phyloP scores from a whole-genome alignment of 2,888 invertebrate species.

The Galeruca laticollis region DNA sequence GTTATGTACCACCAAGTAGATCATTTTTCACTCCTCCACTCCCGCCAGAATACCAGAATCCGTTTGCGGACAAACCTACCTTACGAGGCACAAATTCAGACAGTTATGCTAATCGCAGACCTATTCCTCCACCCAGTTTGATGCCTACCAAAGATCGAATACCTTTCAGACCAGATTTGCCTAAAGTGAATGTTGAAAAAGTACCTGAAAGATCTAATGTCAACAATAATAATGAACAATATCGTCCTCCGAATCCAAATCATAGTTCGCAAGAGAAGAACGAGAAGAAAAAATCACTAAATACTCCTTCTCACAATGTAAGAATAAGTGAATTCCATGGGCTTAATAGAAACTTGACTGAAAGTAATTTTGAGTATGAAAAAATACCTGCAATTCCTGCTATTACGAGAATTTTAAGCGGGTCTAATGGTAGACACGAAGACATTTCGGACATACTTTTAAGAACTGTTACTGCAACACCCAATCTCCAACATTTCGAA shows the following conservation, averaged over 20 bases:
- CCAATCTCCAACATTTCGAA: conserved; percentile 56
- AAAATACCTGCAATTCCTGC: conserved; percentile 74
- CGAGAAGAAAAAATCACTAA: conserved; percentile 79
- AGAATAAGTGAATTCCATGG: conserved; percentile 63
- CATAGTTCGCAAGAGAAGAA: conserved; percentile 47
- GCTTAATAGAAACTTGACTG: conserved; percentile 59
- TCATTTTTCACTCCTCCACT: conserved; percentile 83
- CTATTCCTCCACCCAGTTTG: conserved; percentile 85
- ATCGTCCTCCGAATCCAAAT: conserved; percentile 38
- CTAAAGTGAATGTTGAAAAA: conserved; percentile 63
- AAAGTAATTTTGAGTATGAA: conserved; percentile 65
- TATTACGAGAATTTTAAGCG: conserved; percentile 86
- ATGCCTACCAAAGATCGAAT: conserved; percentile 85
- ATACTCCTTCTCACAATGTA: conserved; percentile 80
- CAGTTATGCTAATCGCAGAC: conserved; percentile 78
- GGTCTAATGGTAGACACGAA: conserved; percentile 86
- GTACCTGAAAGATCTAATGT: conserved; percentile 50
- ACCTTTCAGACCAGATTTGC: conserved; percentile 80
- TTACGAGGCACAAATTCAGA: conserved; percentile 76
- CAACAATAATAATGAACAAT: conserved; percentile 39
- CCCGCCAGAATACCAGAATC: conserved; percentile 86
- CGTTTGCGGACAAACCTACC: conserved; percentile 91
- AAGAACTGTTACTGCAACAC: conserved; percentile 73
- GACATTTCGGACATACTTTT: conserved; percentile 84
- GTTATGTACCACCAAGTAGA: conserved; percentile 85